phyloP scores from a whole-genome alignment of 2,113 vertebrate genomes.

The Dromiciops gliroides region DNA sequence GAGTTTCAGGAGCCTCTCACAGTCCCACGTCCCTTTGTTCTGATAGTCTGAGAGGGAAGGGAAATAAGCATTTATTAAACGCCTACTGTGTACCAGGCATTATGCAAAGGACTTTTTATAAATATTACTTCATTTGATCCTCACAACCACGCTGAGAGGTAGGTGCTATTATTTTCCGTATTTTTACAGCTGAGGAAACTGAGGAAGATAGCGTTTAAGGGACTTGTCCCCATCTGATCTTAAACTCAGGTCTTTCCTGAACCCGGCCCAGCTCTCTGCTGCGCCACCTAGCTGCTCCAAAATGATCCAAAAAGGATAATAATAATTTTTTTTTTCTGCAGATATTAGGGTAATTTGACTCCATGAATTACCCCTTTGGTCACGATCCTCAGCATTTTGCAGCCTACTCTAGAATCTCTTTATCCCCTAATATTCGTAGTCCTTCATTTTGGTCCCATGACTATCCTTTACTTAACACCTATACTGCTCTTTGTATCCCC shows the following conservation, averaged over 20 bases:
- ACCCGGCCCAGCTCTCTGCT: not conserved
- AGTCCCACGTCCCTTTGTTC: not conserved
- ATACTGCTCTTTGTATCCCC: not conserved
- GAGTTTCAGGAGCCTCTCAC: not conserved
- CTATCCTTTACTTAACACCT: not conserved
- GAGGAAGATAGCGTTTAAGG: not conserved
- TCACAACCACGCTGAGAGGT: not conserved
- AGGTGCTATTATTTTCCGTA: not conserved
- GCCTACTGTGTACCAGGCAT: not conserved
- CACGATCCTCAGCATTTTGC: not conserved
- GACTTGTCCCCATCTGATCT: not conserved
- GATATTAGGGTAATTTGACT: not conserved
- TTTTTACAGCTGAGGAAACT: not conserved
- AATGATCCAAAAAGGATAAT: not conserved
- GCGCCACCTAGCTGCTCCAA: not conserved
- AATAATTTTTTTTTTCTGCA: not conserved
- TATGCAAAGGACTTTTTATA: not conserved
- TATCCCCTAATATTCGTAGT: conserved; percentile 2
- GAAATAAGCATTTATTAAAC: not conserved
- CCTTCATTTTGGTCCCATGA: not conserved
- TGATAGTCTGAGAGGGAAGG: not conserved
- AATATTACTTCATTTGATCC: not conserved
- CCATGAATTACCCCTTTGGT: not conserved
- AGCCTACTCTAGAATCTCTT: not conserved
- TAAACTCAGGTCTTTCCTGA: not conserved